Evolutionary conservation across 2,888 invertebrate species (phyloP), one percentile per base, ranked within the genome.

Genomic region (Drosophila mayaguana): DNA sequence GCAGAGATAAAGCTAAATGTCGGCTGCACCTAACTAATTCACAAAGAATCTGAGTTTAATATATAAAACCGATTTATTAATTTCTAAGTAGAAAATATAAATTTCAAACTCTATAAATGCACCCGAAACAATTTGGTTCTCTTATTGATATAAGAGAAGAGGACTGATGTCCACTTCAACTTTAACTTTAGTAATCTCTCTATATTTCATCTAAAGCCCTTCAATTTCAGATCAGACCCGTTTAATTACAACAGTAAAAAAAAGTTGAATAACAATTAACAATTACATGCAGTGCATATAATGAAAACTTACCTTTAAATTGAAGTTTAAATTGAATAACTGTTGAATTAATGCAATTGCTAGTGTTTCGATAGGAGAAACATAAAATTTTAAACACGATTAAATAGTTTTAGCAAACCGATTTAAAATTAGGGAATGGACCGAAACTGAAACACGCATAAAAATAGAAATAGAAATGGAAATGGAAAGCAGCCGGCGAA

Each of bases 401-500:
- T 81, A 75, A 38, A 48, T 43, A 59, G 62, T 64, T 68, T 56
- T 56, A 65, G 53, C 60, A 63, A 36, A 50, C 22, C 22, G 50
- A 67, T 36, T 40, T 54, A 53, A 60, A 54, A 46, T 63, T 64
- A 63, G 53, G 55, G 64, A 70, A 78, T 68, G 74, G 79, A 50
- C 57, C 20, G 54, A 59, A 64, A 34, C 48, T 36, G 45, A 72
- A 75, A 63, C 71, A 77, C 77, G 62, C 67, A 72, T 50, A 34
- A 50, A 50, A 50, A 50, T 82, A 75, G 34, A 50, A 34, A 50
- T 82, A 75, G 34, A 50, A 34, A 50, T 82, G 71, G 65, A 83
- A 65, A 79, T 77, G 75, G 75, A 77, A 76, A 80, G 72, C 70
- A 61, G 60, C 62, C 55, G 32, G 55, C 71, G 70, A 48, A 48